These are phyloP conservation scores for Merodon equestris DNA, from an alignment of 2,888 invertebrate species.

Conservation along the genomic window DNA sequence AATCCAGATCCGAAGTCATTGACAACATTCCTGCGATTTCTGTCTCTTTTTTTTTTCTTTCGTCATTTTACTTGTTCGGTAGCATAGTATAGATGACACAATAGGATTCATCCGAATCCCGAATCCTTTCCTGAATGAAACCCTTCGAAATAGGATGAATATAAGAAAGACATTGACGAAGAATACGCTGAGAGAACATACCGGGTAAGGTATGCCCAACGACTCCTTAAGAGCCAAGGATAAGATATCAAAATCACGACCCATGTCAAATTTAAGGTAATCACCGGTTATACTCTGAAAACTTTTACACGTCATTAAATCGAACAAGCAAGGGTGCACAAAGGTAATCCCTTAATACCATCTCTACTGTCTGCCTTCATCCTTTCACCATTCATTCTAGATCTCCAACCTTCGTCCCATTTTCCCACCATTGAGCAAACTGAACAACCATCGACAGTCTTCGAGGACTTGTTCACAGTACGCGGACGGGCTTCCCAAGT, in stretches of 20 bases:
- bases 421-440: conserved; percentile 18
- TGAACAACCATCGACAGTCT: conserved; percentile 20
- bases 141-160: too few species aligned
- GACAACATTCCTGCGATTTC: too few species aligned
- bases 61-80: too few species aligned
- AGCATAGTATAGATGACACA: too few species aligned
- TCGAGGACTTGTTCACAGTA: conserved; percentile 5
- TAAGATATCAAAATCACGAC: conserved; percentile 65
- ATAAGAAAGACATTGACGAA: too few species aligned
- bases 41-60: too few species aligned
- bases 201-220: conserved; percentile 21
- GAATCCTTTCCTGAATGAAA: too few species aligned
- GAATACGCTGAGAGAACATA: too few species aligned
- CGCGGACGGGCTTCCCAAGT: neutral
- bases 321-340: conserved; percentile 42
- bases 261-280: conserved; percentile 67
- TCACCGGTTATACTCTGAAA: conserved; percentile 62
- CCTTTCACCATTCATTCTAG: too few species aligned
- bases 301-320: conserved; percentile 67
- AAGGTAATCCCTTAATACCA: conserved; percentile 22
- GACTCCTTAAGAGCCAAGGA: conserved; percentile 39
- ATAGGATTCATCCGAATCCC: too few species aligned
- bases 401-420: neutral
- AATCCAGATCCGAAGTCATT: too few species aligned
- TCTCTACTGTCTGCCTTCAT: neutral